Conservation (phyloP, 2,888 invertebrate species). For the Sclerodermus sp. region DNA sequence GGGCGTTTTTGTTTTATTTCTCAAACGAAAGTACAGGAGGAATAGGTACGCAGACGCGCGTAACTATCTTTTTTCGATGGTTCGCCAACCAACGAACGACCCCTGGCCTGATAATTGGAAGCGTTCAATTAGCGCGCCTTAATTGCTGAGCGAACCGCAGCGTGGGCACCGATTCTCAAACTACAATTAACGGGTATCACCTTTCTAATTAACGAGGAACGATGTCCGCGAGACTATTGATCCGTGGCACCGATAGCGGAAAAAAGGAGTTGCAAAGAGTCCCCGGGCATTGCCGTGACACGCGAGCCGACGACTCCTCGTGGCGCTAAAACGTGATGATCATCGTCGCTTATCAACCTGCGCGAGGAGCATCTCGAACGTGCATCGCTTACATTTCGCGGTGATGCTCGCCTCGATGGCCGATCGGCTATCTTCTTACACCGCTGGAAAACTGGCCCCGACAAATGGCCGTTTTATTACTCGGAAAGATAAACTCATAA, state of each 20-base stretch:
- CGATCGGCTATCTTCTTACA: too few relatives aligned
- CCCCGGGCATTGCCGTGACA: background rate
- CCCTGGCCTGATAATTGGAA: conserved; percentile 44
- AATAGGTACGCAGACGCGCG: too few relatives aligned
- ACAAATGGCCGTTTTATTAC: too few relatives aligned
- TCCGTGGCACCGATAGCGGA: conserved; percentile 10
- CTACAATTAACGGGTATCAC: conserved; percentile 49
- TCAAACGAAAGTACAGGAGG: too few relatives aligned
- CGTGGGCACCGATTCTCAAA: conserved; percentile 40
- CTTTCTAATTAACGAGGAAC: conserved; percentile 49
- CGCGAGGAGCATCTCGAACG: conserved; percentile 8
- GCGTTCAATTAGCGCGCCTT: conserved; percentile 51
- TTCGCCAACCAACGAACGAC: conserved; percentile 7
- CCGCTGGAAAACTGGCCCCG: too few relatives aligned
- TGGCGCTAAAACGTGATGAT: conserved; percentile 8
- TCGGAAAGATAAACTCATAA: too few relatives aligned
- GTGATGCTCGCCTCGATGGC: too few relatives aligned
- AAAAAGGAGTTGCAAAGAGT: too few relatives aligned
- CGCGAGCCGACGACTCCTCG: conserved; percentile 4
- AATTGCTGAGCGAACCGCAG: conserved; percentile 43
- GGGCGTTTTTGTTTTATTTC: too few relatives aligned
- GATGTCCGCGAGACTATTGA: conserved; percentile 31
- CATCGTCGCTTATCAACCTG: conserved; percentile 13
- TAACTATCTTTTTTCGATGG: too few relatives aligned
- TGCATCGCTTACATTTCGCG: conserved; percentile 16